phyloP scores from a whole-genome alignment of 1,140 invertebrate species.

The Dufourea novaeangliae region DNA sequence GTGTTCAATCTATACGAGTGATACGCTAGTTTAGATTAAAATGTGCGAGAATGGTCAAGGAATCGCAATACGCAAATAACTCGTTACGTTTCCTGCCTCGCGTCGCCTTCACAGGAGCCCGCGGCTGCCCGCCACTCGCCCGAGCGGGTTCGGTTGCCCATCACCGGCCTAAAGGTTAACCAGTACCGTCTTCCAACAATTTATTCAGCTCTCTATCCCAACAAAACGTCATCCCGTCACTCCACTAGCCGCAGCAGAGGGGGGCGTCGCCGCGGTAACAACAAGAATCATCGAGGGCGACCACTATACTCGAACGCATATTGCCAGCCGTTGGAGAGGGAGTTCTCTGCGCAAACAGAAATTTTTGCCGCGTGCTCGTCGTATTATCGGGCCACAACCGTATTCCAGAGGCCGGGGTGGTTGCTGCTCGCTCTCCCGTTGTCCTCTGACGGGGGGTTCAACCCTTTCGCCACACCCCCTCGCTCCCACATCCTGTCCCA shows the following conservation, averaged over 20 bases:
- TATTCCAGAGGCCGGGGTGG: slow-evolving; percentile 32
- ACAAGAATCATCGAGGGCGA: not conserved
- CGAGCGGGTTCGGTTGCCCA: too few species aligned
- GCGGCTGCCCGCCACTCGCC: too few species aligned
- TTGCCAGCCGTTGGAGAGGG: not conserved
- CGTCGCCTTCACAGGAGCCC: too few species aligned
- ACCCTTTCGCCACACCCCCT: slow-evolving; percentile 15
- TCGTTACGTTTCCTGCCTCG: too few species aligned
- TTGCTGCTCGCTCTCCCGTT: not conserved
- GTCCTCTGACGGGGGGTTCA: not conserved
- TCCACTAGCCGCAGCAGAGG: not conserved
- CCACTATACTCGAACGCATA: not conserved
- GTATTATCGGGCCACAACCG: slow-evolving; percentile 60
- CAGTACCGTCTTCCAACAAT: too few species aligned
- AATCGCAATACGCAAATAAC: too few species aligned
- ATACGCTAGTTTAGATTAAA: too few species aligned
- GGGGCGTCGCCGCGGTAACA: not conserved
- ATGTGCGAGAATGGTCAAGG: too few species aligned
- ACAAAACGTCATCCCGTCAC: too few species aligned
- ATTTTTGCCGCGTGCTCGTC: slow-evolving; percentile 60
- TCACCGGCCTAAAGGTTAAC: too few species aligned
- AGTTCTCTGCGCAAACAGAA: slow-evolving; percentile 39
- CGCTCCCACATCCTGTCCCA: slow-evolving; percentile 62
- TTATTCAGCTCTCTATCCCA: too few species aligned
- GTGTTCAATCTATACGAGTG: too few species aligned